Conservation (phyloP, 2,797 vertebrate species). For the Gallinago solitaria region DNA sequence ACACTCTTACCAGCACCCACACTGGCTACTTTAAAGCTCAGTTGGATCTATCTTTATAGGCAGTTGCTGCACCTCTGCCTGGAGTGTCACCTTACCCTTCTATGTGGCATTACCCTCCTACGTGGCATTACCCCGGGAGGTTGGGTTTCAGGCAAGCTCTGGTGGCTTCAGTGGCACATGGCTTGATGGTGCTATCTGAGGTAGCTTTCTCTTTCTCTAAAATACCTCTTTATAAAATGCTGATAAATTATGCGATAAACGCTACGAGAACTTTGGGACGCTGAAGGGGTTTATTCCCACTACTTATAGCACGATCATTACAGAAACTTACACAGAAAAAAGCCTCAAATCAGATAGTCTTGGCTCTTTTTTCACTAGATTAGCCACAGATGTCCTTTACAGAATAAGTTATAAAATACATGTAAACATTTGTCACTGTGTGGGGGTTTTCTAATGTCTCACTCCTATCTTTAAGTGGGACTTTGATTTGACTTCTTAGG, state of each 20-base stretch:
- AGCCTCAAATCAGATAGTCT: background rate
- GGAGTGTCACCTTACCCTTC: background rate
- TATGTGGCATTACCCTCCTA: background rate
- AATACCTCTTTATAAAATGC: background rate
- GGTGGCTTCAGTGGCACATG: background rate
- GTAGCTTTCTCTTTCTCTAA: background rate
- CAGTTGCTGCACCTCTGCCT: background rate
- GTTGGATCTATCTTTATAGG: background rate
- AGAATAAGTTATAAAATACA: slow-evolving; percentile 34
- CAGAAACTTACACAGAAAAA: background rate
- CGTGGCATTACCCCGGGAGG: background rate
- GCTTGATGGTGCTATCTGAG: background rate
- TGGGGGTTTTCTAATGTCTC: background rate
- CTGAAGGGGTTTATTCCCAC: background rate
- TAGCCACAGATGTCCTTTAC: slow-evolving; percentile 21
- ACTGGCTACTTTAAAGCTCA: background rate
- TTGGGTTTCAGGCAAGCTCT: background rate
- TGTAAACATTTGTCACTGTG: slow-evolving; percentile 38
- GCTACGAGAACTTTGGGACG: background rate
- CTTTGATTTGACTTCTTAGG: slow-evolving; percentile 18
- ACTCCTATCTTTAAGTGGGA: background rate
- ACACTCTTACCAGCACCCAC: background rate
- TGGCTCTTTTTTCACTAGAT: background rate
- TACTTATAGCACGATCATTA: background rate
- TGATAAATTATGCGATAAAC: background rate